Percentiles rank a stretch among this genome's conserved stretches.
These are phyloP conservation scores for Polylopha cassiicola DNA, from an alignment of 2,888 invertebrate species.

Conservation along the genomic window DNA sequence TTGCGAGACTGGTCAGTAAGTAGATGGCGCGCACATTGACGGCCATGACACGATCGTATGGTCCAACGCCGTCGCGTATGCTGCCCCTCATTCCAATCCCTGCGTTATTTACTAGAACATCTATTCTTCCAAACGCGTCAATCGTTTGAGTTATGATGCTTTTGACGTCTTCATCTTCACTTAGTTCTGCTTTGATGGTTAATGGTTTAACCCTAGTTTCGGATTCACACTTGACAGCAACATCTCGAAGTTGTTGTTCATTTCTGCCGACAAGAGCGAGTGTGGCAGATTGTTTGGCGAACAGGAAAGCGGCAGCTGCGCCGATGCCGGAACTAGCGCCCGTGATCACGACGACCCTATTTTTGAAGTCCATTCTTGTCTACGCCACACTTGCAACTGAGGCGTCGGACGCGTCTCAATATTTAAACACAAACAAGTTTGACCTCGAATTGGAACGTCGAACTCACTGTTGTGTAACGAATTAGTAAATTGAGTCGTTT, in stretches of 20 bases:
- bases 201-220: constrained; percentile 67
- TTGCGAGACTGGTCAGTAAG: constrained; percentile 86
- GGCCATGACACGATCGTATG: constrained; percentile 90
- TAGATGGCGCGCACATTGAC: constrained; percentile 88
- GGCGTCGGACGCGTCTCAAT: constrained; percentile 1
- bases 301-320: constrained; percentile 80
- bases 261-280: constrained; percentile 84
- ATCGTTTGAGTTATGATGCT: constrained; percentile 81
- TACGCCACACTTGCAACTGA: constrained; percentile 29
- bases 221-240: constrained; percentile 76
- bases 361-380: constrained; percentile 72
- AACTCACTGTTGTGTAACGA: constrained; percentile 8
- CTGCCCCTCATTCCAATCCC: constrained; percentile 85
- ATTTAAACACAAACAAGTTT: constrained; percentile 18
- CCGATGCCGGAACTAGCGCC: constrained; percentile 88
- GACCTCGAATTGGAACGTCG: constrained; percentile 12
- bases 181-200: constrained; percentile 80
- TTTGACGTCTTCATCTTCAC: constrained; percentile 81
- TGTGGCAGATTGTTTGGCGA: constrained; percentile 80
- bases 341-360: constrained; percentile 79
- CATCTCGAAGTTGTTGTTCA: constrained; percentile 79
- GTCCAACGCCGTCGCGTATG: constrained; percentile 88
- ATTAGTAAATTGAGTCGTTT: constrained; percentile 13
- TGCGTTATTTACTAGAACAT: constrained; percentile 91
- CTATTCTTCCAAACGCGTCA: constrained; percentile 80